Conservation (phyloP, 1,140 invertebrate genomes). For the Cardiocondyla obscurior region DNA sequence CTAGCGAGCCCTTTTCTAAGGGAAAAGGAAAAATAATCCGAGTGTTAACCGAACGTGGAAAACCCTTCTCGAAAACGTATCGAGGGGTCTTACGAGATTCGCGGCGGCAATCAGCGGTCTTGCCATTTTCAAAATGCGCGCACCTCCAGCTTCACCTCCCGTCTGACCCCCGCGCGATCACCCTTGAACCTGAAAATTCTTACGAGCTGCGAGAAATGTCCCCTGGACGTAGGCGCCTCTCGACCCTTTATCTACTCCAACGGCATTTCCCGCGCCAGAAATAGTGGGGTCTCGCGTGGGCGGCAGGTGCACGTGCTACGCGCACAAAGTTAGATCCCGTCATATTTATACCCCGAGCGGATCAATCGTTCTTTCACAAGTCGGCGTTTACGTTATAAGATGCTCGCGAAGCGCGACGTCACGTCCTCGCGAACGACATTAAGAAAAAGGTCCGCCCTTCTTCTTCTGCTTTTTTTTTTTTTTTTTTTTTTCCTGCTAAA, state of each 20-base stretch:
- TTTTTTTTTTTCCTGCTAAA: neutral
- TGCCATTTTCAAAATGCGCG: slow-evolving; percentile 34
- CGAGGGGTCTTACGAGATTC: too few relatives aligned
- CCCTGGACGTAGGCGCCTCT: slow-evolving; percentile 16
- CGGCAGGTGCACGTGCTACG: slow-evolving; percentile 37
- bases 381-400: slow-evolving; percentile 17
- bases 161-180: neutral
- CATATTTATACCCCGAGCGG: slow-evolving; percentile 38
- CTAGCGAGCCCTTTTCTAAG: too few relatives aligned
- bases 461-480: neutral
- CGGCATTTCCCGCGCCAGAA: slow-evolving; percentile 41
- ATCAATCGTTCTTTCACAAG: slow-evolving; percentile 52
- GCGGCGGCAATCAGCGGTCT: too few relatives aligned
- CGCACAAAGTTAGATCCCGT: slow-evolving; percentile 34
- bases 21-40: too few relatives aligned
- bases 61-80: too few relatives aligned
- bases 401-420: slow-evolving; percentile 19
- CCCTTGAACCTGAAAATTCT: slow-evolving; percentile 63
- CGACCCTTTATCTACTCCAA: slow-evolving; percentile 33
- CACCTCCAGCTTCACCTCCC: too few relatives aligned
- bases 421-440: neutral
- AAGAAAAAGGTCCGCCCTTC: too few relatives aligned
- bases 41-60: too few relatives aligned
- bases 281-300: slow-evolving; percentile 35
- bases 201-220: neutral